A percentile compares a stretch with the other conserved stretches of the same genome.
phyloP scores from a whole-genome alignment of 2,113 vertebrate genomes.

The Charina bottae region DNA sequence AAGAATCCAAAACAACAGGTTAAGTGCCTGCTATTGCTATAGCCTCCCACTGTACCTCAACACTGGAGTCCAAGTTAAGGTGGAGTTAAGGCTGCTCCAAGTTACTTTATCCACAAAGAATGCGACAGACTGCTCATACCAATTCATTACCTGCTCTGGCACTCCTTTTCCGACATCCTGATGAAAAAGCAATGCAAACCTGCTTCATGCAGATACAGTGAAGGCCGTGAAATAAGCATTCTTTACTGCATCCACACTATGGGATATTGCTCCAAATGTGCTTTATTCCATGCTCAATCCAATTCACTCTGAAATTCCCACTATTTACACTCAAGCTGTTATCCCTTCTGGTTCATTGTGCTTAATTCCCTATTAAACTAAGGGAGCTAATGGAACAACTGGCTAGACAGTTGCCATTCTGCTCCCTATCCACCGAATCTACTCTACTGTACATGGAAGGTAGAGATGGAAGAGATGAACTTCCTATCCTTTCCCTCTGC shows the following conservation, averaged over 20 bases:
- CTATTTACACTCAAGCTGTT: not conserved
- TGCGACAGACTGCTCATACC: not conserved
- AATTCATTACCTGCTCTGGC: not conserved
- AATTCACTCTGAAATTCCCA: not conserved
- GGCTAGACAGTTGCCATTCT: not conserved
- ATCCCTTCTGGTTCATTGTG: not conserved
- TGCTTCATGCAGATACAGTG: not conserved
- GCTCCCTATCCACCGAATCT: not conserved
- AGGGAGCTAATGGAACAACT: not conserved
- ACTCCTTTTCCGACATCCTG: not conserved
- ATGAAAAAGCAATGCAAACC: not conserved
- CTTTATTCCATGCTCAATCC: not conserved
- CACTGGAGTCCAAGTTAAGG: not conserved
- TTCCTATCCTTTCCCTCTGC: not conserved
- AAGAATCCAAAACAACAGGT: not conserved
- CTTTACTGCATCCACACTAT: not conserved
- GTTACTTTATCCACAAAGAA: not conserved
- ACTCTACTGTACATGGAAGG: not conserved
- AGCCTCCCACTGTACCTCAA: not conserved
- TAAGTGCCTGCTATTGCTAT: not conserved
- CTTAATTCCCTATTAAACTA: not conserved
- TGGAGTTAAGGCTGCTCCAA: not conserved
- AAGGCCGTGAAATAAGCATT: not conserved
- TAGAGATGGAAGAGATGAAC: not conserved
- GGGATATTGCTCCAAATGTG: not conserved